Percentiles rank a stretch among this genome's conserved stretches.
Conservation (phyloP, 1,140 invertebrate species). For the Scaptomyza hsui region DNA sequence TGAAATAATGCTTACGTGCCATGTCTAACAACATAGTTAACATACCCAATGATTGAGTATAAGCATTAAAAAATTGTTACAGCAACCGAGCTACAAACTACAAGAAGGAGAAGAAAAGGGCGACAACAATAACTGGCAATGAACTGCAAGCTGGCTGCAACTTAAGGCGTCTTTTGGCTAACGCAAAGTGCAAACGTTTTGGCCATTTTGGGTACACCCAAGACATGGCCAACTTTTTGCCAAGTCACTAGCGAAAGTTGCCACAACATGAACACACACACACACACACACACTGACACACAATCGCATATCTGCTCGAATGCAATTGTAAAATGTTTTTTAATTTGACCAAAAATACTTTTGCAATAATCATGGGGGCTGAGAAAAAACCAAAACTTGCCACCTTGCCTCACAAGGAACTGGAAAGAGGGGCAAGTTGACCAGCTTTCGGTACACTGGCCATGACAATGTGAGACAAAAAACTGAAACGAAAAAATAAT, state of each 20-base stretch:
- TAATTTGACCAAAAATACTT: conserved; percentile 76
- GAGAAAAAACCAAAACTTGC: conserved; percentile 43
- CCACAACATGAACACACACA: conserved; percentile 7
- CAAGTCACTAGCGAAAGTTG: conserved; percentile 57
- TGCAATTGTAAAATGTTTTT: conserved; percentile 76
- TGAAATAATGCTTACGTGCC: no score
- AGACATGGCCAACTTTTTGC: conserved; percentile 56
- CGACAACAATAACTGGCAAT: conserved; percentile 48
- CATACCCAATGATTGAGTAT: neutral
- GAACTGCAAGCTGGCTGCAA: conserved; percentile 30
- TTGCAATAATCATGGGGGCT: conserved; percentile 55
- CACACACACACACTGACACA: conserved; percentile 11
- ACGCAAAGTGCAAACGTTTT: conserved; percentile 69
- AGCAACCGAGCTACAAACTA: neutral
- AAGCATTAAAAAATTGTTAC: neutral
- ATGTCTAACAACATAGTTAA: neutral
- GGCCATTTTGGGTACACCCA: conserved; percentile 36
- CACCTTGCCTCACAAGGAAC: neutral
- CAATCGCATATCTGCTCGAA: conserved; percentile 5
- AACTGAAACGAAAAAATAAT: neutral
- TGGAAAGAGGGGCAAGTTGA: neutral
- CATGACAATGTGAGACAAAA: neutral
- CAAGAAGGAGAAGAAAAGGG: conserved; percentile 33
- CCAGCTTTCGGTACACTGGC: conserved; percentile 1
- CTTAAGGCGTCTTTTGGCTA: conserved; percentile 21